Evolutionary conservation across 2,888 invertebrate species (phyloP).

Genomic region (Malacosoma neustria): DNA sequence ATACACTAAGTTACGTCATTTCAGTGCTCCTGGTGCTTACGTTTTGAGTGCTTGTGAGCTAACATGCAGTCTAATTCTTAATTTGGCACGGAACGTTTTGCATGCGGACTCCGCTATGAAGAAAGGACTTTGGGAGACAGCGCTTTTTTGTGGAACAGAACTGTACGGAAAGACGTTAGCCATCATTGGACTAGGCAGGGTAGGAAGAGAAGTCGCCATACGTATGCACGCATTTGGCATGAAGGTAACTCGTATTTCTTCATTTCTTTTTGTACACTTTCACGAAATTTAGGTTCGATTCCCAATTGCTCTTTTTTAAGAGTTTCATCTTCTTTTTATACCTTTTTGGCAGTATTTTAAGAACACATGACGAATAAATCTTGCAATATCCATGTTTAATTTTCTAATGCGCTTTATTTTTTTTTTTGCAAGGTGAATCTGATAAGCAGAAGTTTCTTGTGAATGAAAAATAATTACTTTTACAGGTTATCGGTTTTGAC

Average conservation of each 20-base stretch:
- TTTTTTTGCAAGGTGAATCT: no score
- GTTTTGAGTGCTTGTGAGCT: slow-evolving; percentile 97
- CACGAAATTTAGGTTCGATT: no score
- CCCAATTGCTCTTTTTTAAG: no score
- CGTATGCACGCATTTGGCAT: slow-evolving; percentile 98
- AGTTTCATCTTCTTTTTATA: no score
- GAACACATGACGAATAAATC: no score
- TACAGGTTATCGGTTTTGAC: slow-evolving; percentile 97
- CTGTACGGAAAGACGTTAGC: slow-evolving; percentile 93
- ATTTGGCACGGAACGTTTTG: slow-evolving; percentile 88
- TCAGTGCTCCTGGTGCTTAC: slow-evolving; percentile 96
- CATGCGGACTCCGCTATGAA: slow-evolving; percentile 90
- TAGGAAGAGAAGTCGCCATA: slow-evolving; percentile 95
- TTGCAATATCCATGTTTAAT: no score
- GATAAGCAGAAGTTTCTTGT: no score
- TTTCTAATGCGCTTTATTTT: no score
- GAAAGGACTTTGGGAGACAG: slow-evolving; percentile 94
- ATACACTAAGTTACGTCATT: no score
- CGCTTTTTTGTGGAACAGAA: slow-evolving; percentile 90
- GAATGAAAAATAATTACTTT: no score
- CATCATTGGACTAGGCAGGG: slow-evolving; percentile 94
- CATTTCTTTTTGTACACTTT: no score
- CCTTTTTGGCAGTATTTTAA: no score
- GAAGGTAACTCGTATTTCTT: slow-evolving; percentile 79
- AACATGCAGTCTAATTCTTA: slow-evolving; percentile 91